Evolutionary conservation across 2,888 invertebrate genomes (phyloP).

Genomic region (Nemapogon koenigi): DNA sequence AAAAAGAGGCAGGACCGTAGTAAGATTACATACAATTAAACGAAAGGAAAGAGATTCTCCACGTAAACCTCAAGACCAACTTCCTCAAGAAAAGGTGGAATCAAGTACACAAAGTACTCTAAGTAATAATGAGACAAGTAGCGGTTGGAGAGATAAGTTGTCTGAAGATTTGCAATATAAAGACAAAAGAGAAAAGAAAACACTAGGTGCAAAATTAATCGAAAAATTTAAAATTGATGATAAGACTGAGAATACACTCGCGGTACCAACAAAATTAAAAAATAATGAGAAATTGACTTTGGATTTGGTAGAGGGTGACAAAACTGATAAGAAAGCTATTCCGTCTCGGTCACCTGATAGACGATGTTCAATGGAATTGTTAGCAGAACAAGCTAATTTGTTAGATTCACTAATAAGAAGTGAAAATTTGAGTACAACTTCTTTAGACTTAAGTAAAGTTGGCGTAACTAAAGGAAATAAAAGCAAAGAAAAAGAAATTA

Average conservation of each 20-base stretch:
- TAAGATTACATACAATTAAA: constrained; percentile 73
- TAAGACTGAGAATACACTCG: constrained; percentile 38
- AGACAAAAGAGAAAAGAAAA: constrained; percentile 66
- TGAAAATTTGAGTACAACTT: constrained; percentile 55
- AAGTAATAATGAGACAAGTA: constrained; percentile 18
- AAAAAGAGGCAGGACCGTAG: constrained; percentile 75
- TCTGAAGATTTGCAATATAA: constrained; percentile 62
- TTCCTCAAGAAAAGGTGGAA: constrained; percentile 12
- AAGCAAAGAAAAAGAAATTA: constrained; percentile 17
- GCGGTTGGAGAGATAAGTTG: constrained; percentile 69
- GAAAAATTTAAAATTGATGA: constrained; percentile 78
- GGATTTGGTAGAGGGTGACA: constrained; percentile 14
- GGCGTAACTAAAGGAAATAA: constrained; percentile 21
- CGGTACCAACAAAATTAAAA: constrained; percentile 13
- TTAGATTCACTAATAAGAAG: constrained; percentile 58
- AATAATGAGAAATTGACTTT: background rate
- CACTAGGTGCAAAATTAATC: constrained; percentile 75
- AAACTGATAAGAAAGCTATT: no score
- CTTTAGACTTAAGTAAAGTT: constrained; percentile 52
- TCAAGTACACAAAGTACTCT: constrained; percentile 8
- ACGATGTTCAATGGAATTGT: constrained; percentile 62
- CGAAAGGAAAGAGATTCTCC: constrained; percentile 55
- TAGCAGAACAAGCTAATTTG: constrained; percentile 61
- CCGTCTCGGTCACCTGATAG: constrained; percentile 40
- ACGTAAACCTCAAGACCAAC: constrained; percentile 29